Conservation (phyloP, 2,113 vertebrate species). For the Channa argus region DNA sequence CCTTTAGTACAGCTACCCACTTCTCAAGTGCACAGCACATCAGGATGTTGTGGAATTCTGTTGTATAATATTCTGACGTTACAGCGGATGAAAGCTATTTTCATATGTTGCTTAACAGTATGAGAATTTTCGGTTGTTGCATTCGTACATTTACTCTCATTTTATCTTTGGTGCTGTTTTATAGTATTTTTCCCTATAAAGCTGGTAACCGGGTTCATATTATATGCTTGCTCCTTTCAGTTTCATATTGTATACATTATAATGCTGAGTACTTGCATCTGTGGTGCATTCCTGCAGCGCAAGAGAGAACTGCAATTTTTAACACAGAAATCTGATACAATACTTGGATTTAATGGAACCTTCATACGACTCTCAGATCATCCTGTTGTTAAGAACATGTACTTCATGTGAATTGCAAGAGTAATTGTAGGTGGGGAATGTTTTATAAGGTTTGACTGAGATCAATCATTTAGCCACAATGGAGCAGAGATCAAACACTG, state of each 20-base stretch:
- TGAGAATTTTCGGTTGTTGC: slow-evolving; percentile 38
- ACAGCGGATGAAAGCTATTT: slow-evolving; percentile 69
- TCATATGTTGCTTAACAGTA: slow-evolving; percentile 71
- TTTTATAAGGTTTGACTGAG: slow-evolving; percentile 57
- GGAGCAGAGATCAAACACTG: slow-evolving; percentile 60
- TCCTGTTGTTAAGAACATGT: slow-evolving; percentile 22
- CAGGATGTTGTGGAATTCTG: slow-evolving; percentile 75
- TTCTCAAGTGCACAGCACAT: slow-evolving; percentile 53
- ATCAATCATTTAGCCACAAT: slow-evolving; percentile 43
- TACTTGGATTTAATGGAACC: slow-evolving; percentile 42
- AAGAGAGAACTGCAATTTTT: slow-evolving; percentile 42
- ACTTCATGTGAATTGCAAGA: slow-evolving; percentile 47
- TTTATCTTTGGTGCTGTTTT: slow-evolving; percentile 42
- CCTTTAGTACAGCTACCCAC: slow-evolving; percentile 57
- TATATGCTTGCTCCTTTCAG: slow-evolving; percentile 52
- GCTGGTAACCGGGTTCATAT: slow-evolving; percentile 53
- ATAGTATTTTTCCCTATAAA: slow-evolving; percentile 28
- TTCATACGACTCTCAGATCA: slow-evolving; percentile 38
- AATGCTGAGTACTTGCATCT: slow-evolving; percentile 61
- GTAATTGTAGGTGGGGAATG: slow-evolving; percentile 63
- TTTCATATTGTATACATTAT: slow-evolving; percentile 69
- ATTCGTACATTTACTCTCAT: slow-evolving; percentile 45
- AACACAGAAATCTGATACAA: slow-evolving; percentile 43
- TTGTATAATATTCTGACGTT: slow-evolving; percentile 76
- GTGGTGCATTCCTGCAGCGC: slow-evolving; percentile 49